These are phyloP conservation scores for Myiopsitta monachus DNA, from an alignment of 2,113 vertebrate species.

Conservation along the genomic window DNA sequence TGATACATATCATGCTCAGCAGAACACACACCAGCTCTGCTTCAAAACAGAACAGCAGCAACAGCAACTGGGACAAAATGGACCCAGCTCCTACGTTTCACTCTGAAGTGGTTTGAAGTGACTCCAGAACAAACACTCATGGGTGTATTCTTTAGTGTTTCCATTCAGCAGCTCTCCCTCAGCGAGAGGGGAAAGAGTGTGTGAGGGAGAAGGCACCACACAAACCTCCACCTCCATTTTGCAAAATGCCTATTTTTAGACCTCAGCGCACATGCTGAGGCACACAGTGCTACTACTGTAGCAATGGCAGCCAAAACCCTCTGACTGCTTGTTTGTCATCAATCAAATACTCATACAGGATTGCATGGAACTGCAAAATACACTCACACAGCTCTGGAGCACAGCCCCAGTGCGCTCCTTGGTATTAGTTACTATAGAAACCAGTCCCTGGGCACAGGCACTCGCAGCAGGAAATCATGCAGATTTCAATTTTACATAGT, in stretches of 20 bases:
- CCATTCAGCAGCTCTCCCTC: neutral
- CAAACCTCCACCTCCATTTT: neutral
- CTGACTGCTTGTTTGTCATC: neutral
- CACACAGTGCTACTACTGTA: neutral
- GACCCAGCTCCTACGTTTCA: neutral
- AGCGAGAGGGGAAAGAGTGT: neutral
- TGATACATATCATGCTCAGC: neutral
- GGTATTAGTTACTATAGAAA: conserved; percentile 73
- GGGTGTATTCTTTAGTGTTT: neutral
- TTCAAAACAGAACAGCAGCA: neutral
- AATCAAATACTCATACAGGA: neutral
- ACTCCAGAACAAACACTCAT: neutral
- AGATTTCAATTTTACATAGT: conserved; percentile 71
- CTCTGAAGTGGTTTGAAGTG: neutral
- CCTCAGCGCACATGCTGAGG: accelerated
- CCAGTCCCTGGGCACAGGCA: conserved; percentile 48
- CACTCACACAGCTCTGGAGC: conserved; percentile 8
- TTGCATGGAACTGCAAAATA: neutral
- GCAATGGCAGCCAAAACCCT: neutral
- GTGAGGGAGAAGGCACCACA: neutral
- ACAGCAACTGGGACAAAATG: neutral
- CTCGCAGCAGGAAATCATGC: conserved; percentile 69
- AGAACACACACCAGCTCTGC: neutral
- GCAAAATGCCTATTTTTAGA: neutral
- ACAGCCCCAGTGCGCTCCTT: conserved; percentile 39